Base-by-base conservation (phyloP, 2,888 invertebrate species). In the Volucella bombylans region DNA sequence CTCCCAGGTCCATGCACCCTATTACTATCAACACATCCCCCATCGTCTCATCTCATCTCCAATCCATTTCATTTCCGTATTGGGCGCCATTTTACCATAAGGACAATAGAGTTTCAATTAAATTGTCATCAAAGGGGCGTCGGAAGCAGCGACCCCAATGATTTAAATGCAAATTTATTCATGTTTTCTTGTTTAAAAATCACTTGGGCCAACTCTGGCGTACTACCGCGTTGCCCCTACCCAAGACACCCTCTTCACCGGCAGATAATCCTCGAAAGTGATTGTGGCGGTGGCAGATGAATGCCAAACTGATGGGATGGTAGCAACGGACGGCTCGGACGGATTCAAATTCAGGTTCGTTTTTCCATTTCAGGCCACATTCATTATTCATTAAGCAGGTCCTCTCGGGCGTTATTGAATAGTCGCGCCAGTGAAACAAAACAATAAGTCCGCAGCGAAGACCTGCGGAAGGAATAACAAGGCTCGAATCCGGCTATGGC, bases 41-140 rank as follows among this genome's bases (percentile, higher is more conserved):
- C 1, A 18, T 23, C 50, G 12, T 43, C 8, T 45, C 39, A 8
- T 45, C 8, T 23, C 12, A 31, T 8, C 57, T 8, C 57, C 61
- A 31, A 50, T 38, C 14, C 12, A 41, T 18, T 61, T 61, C 49
- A 9, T 12, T 38, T 18, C 43, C 62, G 23, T 74, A 67, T 50
- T 74, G 59, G 69, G 65, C 64, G 62, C 82, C 76, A 83, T 79
- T 74, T 79, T 79, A 31, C 79, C 82, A 74, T 74, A 74, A 82
- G 74, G 67, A 85, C 82, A 86, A 85, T 79, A 81, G 78, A 82
- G 79, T 86, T 87, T 87, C 86, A 87, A 87, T 87, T 86, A 87
- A 85, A 85, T 81, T 77, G 81, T 81, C 85, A 67, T 85, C 81
- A 85, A 80, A 74, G 18, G 72, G 81, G 76, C 67, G 73, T 81